Conservation (phyloP, 2,888 invertebrate genomes). For the Pandemis cinnamomeana region DNA sequence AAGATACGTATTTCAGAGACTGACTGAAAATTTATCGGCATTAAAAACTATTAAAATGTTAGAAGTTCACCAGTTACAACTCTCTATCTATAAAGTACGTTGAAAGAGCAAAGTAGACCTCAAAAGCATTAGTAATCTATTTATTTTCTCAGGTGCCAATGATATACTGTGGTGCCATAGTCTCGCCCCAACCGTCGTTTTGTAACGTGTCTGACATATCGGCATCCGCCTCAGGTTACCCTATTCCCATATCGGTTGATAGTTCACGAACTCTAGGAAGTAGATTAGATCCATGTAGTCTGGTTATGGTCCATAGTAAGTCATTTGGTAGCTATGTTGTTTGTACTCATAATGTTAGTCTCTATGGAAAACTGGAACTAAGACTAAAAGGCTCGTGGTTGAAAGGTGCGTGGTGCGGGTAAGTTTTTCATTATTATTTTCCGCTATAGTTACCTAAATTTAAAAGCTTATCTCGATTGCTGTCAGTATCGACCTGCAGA, state of each 20-base stretch:
- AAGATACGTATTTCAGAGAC: background rate
- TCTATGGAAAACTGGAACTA: constrained; percentile 12
- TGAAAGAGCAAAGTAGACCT: background rate
- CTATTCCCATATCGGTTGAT: constrained; percentile 10
- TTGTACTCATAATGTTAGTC: constrained; percentile 19
- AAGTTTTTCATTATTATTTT: constrained; percentile 63
- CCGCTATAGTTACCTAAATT: constrained; percentile 15
- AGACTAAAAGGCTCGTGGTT: constrained; percentile 50
- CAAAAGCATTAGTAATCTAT: background rate
- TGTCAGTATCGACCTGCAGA: background rate
- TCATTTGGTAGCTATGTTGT: constrained; percentile 19
- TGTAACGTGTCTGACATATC: constrained; percentile 80
- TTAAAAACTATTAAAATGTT: background rate
- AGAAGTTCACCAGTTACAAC: background rate
- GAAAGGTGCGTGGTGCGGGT: constrained; percentile 81
- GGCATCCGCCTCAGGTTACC: constrained; percentile 74
- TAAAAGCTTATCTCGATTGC: constrained; percentile 17
- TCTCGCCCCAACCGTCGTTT: constrained; percentile 78
- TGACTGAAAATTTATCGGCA: background rate
- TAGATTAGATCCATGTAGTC: constrained; percentile 7
- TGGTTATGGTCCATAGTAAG: constrained; percentile 31
- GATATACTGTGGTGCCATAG: constrained; percentile 79
- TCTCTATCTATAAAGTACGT: background rate
- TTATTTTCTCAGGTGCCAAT: constrained; percentile 68
- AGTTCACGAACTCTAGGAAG: background rate